Evolutionary conservation across 2,888 invertebrate species (phyloP).

Genomic region (Tetropium fuscum): DNA sequence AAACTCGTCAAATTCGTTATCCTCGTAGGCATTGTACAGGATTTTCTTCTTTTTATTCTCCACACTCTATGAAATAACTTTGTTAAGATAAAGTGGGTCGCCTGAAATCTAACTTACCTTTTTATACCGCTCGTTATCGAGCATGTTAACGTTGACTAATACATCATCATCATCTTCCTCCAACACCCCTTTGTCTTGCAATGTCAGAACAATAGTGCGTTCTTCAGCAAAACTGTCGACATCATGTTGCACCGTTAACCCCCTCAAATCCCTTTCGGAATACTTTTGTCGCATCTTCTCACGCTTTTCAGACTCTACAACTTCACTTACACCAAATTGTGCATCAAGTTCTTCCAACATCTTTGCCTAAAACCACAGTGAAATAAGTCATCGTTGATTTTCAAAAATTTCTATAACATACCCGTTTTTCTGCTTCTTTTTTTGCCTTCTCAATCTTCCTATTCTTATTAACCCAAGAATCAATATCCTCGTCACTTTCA

Average conservation of each 20-base stretch:
- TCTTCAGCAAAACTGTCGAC: constrained; percentile 79
- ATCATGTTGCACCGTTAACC: constrained; percentile 89
- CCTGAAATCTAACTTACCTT: constrained; percentile 69
- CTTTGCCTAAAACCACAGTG: constrained; percentile 87
- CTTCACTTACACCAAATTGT: constrained; percentile 89
- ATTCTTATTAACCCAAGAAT: constrained; percentile 86
- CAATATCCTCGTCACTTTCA: constrained; percentile 81
- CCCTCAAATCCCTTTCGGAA: constrained; percentile 78
- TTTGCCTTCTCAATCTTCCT: constrained; percentile 83
- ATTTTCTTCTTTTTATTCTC: constrained; percentile 86
- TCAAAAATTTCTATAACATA: too few species aligned
- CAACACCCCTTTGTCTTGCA: constrained; percentile 92
- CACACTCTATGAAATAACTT: constrained; percentile 72
- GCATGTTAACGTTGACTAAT: constrained; percentile 90
- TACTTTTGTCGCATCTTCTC: constrained; percentile 74
- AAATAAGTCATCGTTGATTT: too few species aligned
- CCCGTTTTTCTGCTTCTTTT: constrained; percentile 85
- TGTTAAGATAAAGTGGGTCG: background rate
- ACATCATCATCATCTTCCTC: constrained; percentile 86
- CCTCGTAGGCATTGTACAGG: constrained; percentile 89
- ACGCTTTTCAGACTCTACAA: constrained; percentile 83
- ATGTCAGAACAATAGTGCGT: constrained; percentile 86
- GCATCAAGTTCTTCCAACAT: constrained; percentile 95
- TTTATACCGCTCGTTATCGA: constrained; percentile 86
- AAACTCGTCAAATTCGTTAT: constrained; percentile 78